Conservation (phyloP, 2,113 vertebrate genomes). For the Heterochromis multidens region DNA sequence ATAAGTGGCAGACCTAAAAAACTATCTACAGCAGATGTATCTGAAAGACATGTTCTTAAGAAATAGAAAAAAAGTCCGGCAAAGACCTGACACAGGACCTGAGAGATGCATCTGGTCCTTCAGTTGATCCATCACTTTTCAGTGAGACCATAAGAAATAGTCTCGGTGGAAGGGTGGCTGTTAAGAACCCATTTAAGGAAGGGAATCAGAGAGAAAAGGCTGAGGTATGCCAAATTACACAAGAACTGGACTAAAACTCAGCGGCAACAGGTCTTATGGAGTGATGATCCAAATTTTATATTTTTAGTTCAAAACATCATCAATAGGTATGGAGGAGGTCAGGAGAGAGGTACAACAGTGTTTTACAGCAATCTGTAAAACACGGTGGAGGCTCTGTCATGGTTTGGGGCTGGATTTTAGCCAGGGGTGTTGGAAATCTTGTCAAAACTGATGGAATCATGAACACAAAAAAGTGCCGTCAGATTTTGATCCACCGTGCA, state of each 20-base stretch:
- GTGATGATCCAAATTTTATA: neutral
- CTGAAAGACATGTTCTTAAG: neutral
- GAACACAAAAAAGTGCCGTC: neutral
- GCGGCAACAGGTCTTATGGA: neutral
- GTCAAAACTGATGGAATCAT: neutral
- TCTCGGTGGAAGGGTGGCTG: neutral
- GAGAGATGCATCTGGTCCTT: neutral
- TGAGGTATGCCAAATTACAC: too few species aligned
- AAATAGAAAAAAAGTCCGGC: neutral
- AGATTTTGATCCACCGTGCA: neutral
- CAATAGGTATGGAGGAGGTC: too few species aligned
- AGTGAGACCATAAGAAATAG: neutral
- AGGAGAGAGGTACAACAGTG: neutral
- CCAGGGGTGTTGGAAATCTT: neutral
- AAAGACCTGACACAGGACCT: neutral
- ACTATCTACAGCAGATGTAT: neutral
- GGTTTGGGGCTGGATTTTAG: neutral
- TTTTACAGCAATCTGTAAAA: fast-evolving
- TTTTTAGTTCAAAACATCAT: neutral
- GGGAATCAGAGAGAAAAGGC: too few species aligned
- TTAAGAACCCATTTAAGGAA: neutral
- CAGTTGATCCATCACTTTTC: neutral
- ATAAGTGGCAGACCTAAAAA: fast-evolving
- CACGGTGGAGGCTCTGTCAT: neutral
- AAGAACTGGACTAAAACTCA: too few species aligned